A percentile compares a stretch with the other conserved stretches of the same genome.
Conservation (phyloP, 2,113 vertebrate species). For the Sander vitreus region DNA sequence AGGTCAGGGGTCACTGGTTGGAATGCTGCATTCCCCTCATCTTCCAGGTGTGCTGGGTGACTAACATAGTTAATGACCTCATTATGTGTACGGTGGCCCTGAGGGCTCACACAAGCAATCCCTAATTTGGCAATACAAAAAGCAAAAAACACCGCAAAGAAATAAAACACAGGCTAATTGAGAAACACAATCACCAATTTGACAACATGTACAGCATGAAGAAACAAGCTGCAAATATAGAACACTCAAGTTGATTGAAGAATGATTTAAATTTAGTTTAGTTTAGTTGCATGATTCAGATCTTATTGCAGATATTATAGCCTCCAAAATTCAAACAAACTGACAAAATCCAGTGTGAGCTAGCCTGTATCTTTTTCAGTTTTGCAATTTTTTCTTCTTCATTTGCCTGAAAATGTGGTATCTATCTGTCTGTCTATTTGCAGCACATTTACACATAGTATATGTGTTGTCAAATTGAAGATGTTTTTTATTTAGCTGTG, state of each 20-base stretch:
- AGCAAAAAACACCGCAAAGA: not conserved
- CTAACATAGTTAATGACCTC: constrained; percentile 16
- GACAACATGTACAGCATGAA: not conserved
- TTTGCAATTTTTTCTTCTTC: not conserved
- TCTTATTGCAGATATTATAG: not conserved
- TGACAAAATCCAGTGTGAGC: not conserved
- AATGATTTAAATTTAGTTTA: not conserved
- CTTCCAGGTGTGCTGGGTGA: constrained; percentile 67
- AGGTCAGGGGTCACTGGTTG: constrained; percentile 60
- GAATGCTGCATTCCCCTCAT: constrained; percentile 63
- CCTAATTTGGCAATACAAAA: not conserved
- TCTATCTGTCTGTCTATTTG: not conserved
- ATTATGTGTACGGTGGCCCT: not conserved
- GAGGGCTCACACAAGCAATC: not conserved
- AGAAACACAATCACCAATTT: not conserved
- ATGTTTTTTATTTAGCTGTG: not conserved
- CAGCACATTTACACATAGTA: not conserved
- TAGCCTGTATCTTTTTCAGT: not conserved
- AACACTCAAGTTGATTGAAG: too few relatives aligned
- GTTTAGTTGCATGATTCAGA: not conserved
- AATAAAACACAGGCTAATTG: not conserved
- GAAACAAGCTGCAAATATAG: not conserved
- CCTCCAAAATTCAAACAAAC: not conserved
- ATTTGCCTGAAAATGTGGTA: not conserved
- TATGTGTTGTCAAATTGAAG: not conserved